Evolutionary conservation across 1,140 invertebrate species (phyloP).

Genomic region (Cotesia typhae): DNA sequence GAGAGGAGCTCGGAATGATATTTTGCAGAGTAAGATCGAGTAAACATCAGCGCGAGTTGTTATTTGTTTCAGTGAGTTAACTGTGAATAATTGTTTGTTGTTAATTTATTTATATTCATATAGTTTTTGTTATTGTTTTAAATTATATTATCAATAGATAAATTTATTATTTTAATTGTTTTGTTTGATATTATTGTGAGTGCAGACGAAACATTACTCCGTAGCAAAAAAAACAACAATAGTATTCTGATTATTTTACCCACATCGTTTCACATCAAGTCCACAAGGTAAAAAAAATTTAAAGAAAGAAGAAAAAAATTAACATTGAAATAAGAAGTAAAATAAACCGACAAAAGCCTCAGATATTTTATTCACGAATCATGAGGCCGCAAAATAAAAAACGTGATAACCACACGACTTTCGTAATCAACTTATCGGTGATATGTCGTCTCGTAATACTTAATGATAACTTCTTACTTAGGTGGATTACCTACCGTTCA

Average conservation of each 20-base stretch:
- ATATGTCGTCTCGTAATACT: neutral
- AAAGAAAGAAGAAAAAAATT: neutral
- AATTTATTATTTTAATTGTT: neutral
- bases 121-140: slow-evolving; percentile 1
- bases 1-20: slow-evolving; percentile 23
- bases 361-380: no score
- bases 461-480: neutral
- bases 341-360: no score
- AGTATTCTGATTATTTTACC: slow-evolving; percentile 3
- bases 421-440: slow-evolving; percentile 15
- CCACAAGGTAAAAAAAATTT: slow-evolving; percentile 17
- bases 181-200: neutral
- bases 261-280: slow-evolving; percentile 28
- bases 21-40: slow-evolving; percentile 4
- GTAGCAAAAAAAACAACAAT: neutral
- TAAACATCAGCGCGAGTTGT: slow-evolving; percentile 19
- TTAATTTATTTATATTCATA: neutral
- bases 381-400: no score
- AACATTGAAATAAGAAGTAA: neutral
- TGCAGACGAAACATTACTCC: neutral
- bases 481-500: no score
- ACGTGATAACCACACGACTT: no score
- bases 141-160: neutral
- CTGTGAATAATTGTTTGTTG: neutral
- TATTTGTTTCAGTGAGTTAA: neutral